Evolutionary conservation across 2,113 vertebrate genomes (phyloP), one percentile per base, ranked within the genome.

Genomic region (Haliaeetus leucogaster): DNA sequence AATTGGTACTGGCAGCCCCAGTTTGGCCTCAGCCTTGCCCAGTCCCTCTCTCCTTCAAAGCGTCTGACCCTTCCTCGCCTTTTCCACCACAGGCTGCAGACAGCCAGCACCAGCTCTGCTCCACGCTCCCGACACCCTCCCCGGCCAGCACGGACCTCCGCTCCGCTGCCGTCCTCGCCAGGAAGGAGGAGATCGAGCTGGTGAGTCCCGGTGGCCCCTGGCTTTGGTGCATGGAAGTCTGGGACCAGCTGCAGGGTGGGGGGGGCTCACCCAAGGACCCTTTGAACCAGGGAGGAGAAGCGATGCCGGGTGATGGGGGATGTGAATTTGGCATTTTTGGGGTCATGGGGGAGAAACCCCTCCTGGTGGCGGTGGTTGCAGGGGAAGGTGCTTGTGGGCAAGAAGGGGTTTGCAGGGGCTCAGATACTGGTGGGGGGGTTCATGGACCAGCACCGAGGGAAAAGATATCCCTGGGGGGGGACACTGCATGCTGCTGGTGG

Each of bases 111-210:
- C 58, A 4, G 15, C 73, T 32, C 67, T 45, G 59, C 50, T 6
- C 93, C 10, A 0, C 0, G 2, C 40, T 50, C 23, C 66, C 12
- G 0, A 0, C 48, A 0, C 13, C 38, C 0, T 22, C 34, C 53
- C 76, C 7, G 0, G 59, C 43, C 3, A 2, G 38, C 16, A 3
- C 5, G 0, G 93, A 96, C 36, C 58, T 36, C 4, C 97, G 96
- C 72, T 96, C 96, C 0, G 96, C 96, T 0, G 79, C 89, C 0
- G 36, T 98, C 8, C 96, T 97, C 0, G 92, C 95, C 89, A 97
- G 62, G 84, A 98, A 96, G 82, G 82, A 77, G 26, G 68, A 97
- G 80, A 95, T 98, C 0, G 97, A 98, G 74, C 63, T 82, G 96
- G 96, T 97, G 91, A 91, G 91, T 20, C 20, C 70, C 2, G 8